phyloP scores from a whole-genome alignment of 53 echinoderm and acorn worm species.

The Luidia sarsii region DNA sequence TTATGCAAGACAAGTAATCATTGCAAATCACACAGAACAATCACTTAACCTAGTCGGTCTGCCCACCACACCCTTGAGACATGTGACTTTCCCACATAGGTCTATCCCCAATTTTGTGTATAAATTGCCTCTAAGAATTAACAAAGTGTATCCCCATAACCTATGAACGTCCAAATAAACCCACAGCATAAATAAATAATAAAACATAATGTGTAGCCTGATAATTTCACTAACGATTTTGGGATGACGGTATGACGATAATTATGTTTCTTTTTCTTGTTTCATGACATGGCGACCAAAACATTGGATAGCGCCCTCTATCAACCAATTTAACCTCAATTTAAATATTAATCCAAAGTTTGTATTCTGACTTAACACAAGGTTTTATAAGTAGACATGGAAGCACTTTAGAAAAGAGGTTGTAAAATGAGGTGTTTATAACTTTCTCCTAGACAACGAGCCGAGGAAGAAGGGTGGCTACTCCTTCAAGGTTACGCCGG shows the following conservation, averaged over 20 bases:
- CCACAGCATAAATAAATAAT: not conserved
- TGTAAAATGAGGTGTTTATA: too few relatives aligned
- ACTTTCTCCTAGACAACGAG: too few relatives aligned
- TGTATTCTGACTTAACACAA: constrained; percentile 5
- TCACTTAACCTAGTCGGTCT: not conserved
- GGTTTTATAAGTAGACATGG: too few relatives aligned
- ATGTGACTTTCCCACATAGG: not conserved
- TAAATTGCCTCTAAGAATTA: too few relatives aligned
- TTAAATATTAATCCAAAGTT: not conserved
- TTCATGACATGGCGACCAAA: not conserved
- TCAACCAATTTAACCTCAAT: not conserved
- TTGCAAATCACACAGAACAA: not conserved
- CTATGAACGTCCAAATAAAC: not conserved
- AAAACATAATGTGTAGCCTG: not conserved
- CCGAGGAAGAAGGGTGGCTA: too few relatives aligned
- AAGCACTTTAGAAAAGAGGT: too few relatives aligned
- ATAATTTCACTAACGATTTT: not conserved
- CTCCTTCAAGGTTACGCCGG: too few relatives aligned
- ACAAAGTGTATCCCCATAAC: not conserved
- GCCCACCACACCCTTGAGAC: not conserved
- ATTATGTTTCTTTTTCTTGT: not conserved
- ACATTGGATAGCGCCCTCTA: too few relatives aligned
- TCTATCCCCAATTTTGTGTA: too few relatives aligned
- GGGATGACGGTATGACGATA: not conserved
- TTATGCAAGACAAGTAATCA: too few relatives aligned